Percentiles rank a stretch among this genome's conserved stretches.
phyloP scores from a whole-genome alignment of 1,140 invertebrate genomes.

The Amyelois transitella region DNA sequence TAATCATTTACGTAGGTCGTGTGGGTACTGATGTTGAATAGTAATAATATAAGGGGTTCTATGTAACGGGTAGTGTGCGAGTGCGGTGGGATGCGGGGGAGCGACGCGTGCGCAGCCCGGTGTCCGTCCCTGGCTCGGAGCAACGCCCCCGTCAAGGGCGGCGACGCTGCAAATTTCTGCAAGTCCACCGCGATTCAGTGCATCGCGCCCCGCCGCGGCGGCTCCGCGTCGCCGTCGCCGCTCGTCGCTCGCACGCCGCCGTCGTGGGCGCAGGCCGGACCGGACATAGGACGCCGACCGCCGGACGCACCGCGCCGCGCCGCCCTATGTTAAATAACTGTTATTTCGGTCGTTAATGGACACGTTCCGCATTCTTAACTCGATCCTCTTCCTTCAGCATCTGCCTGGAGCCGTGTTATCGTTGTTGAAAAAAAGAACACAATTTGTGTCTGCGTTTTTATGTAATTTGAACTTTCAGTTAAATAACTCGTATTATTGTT shows the following conservation, averaged over 20 bases:
- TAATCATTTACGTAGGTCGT: neutral
- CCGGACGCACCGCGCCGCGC: conserved; percentile 44
- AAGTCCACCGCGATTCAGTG: conserved; percentile 67
- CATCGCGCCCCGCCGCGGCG: conserved; percentile 71
- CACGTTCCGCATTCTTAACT: conserved; percentile 63
- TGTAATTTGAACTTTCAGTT: no score
- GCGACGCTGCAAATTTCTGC: conserved; percentile 74
- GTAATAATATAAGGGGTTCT: neutral
- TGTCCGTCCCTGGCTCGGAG: conserved; percentile 68
- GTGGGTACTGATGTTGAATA: neutral
- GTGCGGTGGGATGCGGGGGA: conserved; percentile 55
- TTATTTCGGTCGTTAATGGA: conserved; percentile 68
- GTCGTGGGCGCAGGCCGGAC: conserved; percentile 43
- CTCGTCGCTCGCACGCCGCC: conserved; percentile 35
- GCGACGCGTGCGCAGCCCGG: conserved; percentile 60
- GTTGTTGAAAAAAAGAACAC: conserved; percentile 26
- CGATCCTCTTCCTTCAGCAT: conserved; percentile 37
- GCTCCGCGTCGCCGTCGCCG: conserved; percentile 53
- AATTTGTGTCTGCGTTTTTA: conserved; percentile 36
- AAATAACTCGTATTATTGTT: no score
- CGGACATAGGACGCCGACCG: conserved; percentile 23
- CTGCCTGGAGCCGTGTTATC: conserved; percentile 28
- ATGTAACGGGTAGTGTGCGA: conserved; percentile 20
- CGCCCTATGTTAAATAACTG: conserved; percentile 66
- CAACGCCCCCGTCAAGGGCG: conserved; percentile 73